A percentile compares a stretch with the other conserved stretches of the same genome.
These are phyloP conservation scores for Lomographa bimaculata DNA, from an alignment of 2,888 invertebrate species.

Conservation along the genomic window DNA sequence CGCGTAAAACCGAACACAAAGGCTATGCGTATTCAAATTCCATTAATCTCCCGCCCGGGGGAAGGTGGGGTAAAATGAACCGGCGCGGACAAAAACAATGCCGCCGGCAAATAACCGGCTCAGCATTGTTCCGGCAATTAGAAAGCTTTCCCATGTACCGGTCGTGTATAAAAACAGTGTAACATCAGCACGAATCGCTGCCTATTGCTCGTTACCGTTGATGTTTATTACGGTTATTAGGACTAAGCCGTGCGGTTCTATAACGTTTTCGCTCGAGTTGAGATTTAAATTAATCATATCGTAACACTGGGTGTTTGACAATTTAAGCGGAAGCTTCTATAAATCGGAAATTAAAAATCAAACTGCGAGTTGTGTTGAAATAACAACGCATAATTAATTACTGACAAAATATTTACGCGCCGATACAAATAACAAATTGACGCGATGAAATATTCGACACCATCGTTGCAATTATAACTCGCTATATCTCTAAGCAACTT, in stretches of 20 bases:
- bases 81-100: slow-evolving; percentile 83
- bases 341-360: no score
- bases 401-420: slow-evolving; percentile 7
- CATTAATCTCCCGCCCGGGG: slow-evolving; percentile 79
- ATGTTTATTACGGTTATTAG: slow-evolving; percentile 83
- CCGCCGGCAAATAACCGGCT: slow-evolving; percentile 82
- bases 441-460: no score
- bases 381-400: slow-evolving; percentile 33
- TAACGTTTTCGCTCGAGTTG: slow-evolving; percentile 69
- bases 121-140: slow-evolving; percentile 84
- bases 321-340: slow-evolving; percentile 48
- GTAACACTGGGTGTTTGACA: slow-evolving; percentile 28
- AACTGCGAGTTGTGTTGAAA: slow-evolving; percentile 55
- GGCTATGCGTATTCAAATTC: slow-evolving; percentile 83
- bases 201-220: slow-evolving; percentile 82
- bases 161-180: slow-evolving; percentile 83
- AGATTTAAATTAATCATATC: slow-evolving; percentile 60
- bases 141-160: slow-evolving; percentile 84
- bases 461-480: no score
- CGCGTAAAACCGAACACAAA: slow-evolving; percentile 82
- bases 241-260: slow-evolving; percentile 74
- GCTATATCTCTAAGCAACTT: no score
- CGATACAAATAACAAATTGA: slow-evolving; percentile 10
- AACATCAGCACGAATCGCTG: slow-evolving; percentile 82
- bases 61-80: slow-evolving; percentile 81